Evolutionary conservation across 2,888 invertebrate species (phyloP), one percentile per base, ranked within the genome.

Genomic region (Acanthosepion lycidas): DNA sequence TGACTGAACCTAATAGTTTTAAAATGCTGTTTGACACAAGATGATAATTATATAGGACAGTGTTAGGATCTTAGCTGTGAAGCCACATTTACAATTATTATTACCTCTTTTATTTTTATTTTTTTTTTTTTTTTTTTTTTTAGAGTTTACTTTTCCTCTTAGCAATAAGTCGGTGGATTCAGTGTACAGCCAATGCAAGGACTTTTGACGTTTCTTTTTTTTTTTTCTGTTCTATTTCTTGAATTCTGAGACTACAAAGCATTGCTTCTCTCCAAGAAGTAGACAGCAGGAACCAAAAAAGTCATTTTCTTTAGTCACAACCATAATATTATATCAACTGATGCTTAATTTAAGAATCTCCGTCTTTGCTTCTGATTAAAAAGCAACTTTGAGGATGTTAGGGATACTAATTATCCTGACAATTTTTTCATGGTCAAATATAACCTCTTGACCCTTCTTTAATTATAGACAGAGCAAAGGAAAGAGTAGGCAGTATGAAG

Each of bases 321-420:
- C 78, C 33, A 33, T 78, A 78, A 78, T 78, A 78, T 78, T 78
- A 78, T 78, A 78, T 78, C 78, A n/a, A 15, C 18, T 18, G 78
- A 78, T n/a, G n/a, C n/a, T 33, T 78, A 78, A 78, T 78, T 78
- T 78, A n/a, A n/a, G n/a, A 78, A 78, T 78, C n/a, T 78, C 59
- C 20, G 26, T 20, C 3, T 59, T 33, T 78, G 23, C 12, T 78
- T 33, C 78, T 78, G 78, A 78, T 78, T 78, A 78, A 78, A 78
- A 78, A 78, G 78, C 78, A 78, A 33, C 78, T n/a, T 15, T 12
- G 33, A n/a, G n/a, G 78, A 78, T 78, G 78, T 78, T 78, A 33
- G 20, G n/a, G n/a, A 78, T 33, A n/a, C n/a, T 78, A 78, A 78
- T 78, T n/a, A 78, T 33, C 78, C n/a, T 78, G 78, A 78, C 78